phyloP scores from a whole-genome alignment of 1,140 invertebrate species.

The Atopsyche davidsoni region DNA sequence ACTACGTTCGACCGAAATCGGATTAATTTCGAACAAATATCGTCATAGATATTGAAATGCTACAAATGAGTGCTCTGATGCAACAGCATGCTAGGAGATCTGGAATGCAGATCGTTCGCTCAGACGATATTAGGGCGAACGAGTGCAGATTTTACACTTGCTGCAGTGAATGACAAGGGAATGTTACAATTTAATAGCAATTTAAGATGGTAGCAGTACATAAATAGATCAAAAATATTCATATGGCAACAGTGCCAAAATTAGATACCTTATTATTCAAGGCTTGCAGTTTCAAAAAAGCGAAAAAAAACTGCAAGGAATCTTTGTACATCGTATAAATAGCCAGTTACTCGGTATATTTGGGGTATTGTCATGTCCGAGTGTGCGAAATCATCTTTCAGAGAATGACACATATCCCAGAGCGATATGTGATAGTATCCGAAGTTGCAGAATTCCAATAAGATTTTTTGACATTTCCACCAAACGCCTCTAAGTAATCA shows the following conservation, averaged over 20 bases:
- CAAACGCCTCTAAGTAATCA: constrained; percentile 36
- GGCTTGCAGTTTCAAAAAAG: constrained; percentile 20
- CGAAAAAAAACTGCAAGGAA: background rate
- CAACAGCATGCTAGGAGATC: too few species aligned
- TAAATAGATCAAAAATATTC: constrained; percentile 27
- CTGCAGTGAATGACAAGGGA: constrained; percentile 20
- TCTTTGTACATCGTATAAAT: background rate
- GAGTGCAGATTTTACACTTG: too few species aligned
- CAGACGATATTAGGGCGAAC: too few species aligned
- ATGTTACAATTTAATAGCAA: constrained; percentile 22
- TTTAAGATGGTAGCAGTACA: constrained; percentile 26
- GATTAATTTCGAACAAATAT: too few species aligned
- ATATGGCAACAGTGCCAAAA: constrained; percentile 27
- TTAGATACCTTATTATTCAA: constrained; percentile 23
- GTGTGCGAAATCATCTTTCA: constrained; percentile 16
- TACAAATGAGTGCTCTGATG: too few species aligned
- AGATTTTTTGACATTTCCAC: constrained; percentile 22
- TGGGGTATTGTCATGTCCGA: constrained; percentile 6
- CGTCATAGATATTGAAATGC: too few species aligned
- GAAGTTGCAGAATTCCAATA: constrained; percentile 23
- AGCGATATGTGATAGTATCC: constrained; percentile 21
- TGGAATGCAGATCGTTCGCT: too few species aligned
- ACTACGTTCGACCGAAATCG: too few species aligned
- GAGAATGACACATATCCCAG: constrained; percentile 24
- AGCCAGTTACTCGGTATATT: background rate